A percentile compares a stretch with the other conserved stretches of the same genome.
phyloP scores from a whole-genome alignment of 2,888 invertebrate genomes.

The Tetragonula carbonaria region DNA sequence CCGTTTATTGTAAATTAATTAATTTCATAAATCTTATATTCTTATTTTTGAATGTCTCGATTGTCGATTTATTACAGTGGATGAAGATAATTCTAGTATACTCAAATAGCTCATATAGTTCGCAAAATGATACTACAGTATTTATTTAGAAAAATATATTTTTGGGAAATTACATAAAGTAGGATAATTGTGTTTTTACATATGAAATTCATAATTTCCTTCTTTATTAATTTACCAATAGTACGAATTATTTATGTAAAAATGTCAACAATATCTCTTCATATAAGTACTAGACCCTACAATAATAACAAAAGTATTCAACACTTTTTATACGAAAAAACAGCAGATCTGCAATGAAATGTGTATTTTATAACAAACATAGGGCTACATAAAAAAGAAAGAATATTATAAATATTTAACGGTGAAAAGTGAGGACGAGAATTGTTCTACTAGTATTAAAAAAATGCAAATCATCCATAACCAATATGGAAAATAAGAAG shows the following conservation, averaged over 20 bases:
- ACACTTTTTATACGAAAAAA: conserved; percentile 46
- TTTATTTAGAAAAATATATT: conserved; percentile 65
- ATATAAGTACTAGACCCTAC: conserved; percentile 67
- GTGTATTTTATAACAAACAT: conserved; percentile 26
- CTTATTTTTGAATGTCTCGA: conserved; percentile 19
- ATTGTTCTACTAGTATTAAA: conserved; percentile 33
- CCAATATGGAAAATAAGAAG: conserved; percentile 24
- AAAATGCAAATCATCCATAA: conserved; percentile 10
- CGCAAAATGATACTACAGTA: conserved; percentile 53
- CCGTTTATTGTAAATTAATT: neutral
- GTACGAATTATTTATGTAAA: conserved; percentile 76
- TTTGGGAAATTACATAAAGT: conserved; percentile 61
- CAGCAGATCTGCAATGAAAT: conserved; percentile 45
- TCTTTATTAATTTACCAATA: conserved; percentile 71
- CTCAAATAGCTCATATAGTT: conserved; percentile 5
- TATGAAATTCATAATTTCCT: conserved; percentile 57
- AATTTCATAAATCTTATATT: neutral
- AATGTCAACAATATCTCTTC: conserved; percentile 77
- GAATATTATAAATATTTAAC: neutral
- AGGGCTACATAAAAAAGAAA: neutral
- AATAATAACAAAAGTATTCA: conserved; percentile 61
- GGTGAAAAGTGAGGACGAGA: conserved; percentile 9
- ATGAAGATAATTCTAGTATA: conserved; percentile 25
- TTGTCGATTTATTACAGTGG: conserved; percentile 37
- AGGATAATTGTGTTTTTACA: conserved; percentile 59